These are phyloP conservation scores for Myotis daubentonii DNA, from an alignment of 2,797 vertebrate genomes.

Conservation along the genomic window DNA sequence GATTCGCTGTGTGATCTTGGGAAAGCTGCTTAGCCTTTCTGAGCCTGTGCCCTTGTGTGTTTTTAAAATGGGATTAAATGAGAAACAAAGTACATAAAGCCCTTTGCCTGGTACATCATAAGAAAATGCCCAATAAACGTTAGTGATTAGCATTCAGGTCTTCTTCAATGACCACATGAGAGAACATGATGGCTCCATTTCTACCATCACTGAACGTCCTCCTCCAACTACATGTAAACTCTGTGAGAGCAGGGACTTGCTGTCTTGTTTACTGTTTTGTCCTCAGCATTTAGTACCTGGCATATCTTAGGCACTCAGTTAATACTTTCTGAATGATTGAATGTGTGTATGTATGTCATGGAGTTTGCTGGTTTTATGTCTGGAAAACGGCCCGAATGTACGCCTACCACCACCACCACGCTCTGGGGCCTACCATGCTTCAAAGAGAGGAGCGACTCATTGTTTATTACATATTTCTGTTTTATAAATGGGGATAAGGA, in stretches of 20 bases:
- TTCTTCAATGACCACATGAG: background rate
- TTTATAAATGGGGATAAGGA: background rate
- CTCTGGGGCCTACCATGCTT: background rate
- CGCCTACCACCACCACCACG: background rate
- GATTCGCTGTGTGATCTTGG: background rate
- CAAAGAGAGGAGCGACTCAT: background rate
- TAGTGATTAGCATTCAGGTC: background rate
- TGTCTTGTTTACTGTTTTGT: background rate
- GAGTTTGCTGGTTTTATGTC: background rate
- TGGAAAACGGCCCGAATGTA: background rate
- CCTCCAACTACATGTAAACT: background rate
- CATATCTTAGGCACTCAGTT: background rate
- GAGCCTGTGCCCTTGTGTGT: background rate
- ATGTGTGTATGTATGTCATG: background rate
- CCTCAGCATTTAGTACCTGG: background rate
- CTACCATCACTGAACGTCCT: background rate
- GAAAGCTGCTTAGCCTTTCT: background rate
- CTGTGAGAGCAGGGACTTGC: background rate
- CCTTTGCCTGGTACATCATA: background rate
- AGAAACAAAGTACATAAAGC: background rate
- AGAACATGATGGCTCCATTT: background rate
- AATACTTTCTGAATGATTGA: background rate
- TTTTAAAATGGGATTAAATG: background rate
- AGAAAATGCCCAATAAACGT: background rate
- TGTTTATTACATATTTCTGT: background rate